Evolutionary conservation across 2,888 invertebrate species (phyloP), one percentile per base, ranked within the genome.

Genomic region (Phyllotreta cruciferae): DNA sequence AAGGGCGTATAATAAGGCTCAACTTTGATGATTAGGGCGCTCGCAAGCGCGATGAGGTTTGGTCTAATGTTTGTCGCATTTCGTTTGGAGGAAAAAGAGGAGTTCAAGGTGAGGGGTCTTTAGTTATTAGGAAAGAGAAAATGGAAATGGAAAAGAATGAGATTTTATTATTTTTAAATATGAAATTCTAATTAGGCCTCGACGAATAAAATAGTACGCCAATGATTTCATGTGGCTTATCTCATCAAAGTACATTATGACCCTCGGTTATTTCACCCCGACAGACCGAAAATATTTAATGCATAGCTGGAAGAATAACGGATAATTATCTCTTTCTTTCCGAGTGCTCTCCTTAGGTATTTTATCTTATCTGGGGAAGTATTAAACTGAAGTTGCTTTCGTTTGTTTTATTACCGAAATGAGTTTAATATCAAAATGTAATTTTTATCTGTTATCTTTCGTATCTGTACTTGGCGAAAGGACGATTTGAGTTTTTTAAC

Each of bases 11-110:
- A 47, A 63, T 63, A 63, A 54, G 65, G 64, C 49, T 63, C 67
- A 75, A 74, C 71, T 74, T 74, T 67, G 62, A 60, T 71, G 67
- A 75, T 75, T 75, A 75, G 71, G 69, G 70, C 70, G 68, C 71
- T 70, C 70, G 60, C 57, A 52, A 60, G 47, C 36, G 54, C 42
- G 35, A 58, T 54, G 63, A 58, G 42, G 34, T 41, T 54, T 41
- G 50, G 11, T 36, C 49, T 58, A 58, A 58, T 56, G 61, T 52
- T 47, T 44, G 34, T 47, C 56, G 39, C 56, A 50, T 56, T 52
- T n/a, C 24, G 11, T 2, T 11, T 36, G 6, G 35, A 24, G 24
- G 34, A 44, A n/a, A 3, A 7, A 35, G 8, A 7, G 9, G 10
- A 39, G 45, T 53, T 53, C 44, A 44, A 42, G 57, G 62, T 44